Percentiles rank a stretch among this genome's conserved stretches.
These are phyloP conservation scores for Sebastes umbrosus DNA, from an alignment of 2,797 vertebrate species.

Conservation along the genomic window DNA sequence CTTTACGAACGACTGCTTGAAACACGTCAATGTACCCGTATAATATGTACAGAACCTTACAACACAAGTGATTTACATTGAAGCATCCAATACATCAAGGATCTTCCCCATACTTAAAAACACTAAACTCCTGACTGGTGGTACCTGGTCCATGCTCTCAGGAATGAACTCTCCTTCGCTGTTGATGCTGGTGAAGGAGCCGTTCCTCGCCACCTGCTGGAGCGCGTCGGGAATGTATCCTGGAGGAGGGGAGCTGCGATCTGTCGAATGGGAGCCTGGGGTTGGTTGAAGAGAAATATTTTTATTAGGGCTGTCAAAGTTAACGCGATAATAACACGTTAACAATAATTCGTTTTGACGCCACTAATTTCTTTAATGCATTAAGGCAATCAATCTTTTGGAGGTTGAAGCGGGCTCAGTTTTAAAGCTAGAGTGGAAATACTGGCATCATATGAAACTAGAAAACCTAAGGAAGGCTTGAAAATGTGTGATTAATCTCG, in stretches of 20 bases:
- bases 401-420: no score
- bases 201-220: slow-evolving; percentile 95
- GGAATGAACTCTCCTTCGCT: slow-evolving; percentile 99
- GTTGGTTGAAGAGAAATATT: background rate
- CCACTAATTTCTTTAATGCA: no score
- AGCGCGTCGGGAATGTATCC: slow-evolving; percentile 98
- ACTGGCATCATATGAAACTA: no score
- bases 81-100: background rate
- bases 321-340: no score
- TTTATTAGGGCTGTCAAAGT: background rate
- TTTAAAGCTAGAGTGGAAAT: no score
- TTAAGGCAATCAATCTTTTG: no score
- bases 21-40: background rate
- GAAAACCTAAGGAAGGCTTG: no score
- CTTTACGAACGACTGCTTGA: background rate
- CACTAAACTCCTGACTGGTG: background rate
- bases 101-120: background rate
- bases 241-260: slow-evolving; percentile 96
- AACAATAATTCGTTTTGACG: no score
- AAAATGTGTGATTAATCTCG: no score
- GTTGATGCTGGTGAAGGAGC: slow-evolving; percentile 99
- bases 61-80: background rate
- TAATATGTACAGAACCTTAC: background rate
- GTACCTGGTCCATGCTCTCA: slow-evolving; percentile 98
- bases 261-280: slow-evolving; percentile 88